phyloP scores from a whole-genome alignment of 2,888 invertebrate genomes.

The Cecidostiba fungosa region DNA sequence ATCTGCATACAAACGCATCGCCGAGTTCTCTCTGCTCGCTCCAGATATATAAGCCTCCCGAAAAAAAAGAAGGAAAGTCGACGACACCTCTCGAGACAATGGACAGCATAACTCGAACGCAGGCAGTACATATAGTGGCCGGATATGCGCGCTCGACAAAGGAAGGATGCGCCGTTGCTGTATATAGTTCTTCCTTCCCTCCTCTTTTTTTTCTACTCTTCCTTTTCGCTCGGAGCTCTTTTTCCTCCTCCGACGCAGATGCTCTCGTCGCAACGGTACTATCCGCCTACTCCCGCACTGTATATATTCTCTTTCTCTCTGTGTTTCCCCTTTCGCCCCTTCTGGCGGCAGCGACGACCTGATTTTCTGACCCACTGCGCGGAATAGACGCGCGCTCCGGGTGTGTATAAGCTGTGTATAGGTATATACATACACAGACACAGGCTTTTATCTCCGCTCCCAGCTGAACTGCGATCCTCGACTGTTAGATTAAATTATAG shows the following conservation, averaged over 20 bases:
- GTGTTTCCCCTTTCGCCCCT: not conserved
- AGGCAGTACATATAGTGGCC: no score
- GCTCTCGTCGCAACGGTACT: slow-evolving; percentile 11
- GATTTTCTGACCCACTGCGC: slow-evolving; percentile 48
- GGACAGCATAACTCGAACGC: not conserved
- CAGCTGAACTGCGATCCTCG: not conserved
- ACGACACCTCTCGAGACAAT: slow-evolving; percentile 18
- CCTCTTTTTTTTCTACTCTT: not conserved
- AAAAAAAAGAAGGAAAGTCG: not conserved
- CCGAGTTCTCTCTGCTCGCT: not conserved
- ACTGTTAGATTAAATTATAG: slow-evolving; percentile 39
- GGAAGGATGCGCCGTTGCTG: not conserved
- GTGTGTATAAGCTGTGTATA: not conserved
- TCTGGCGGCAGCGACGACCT: slow-evolving; percentile 17
- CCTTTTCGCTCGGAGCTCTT: not conserved
- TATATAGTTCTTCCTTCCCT: not conserved
- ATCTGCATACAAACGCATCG: slow-evolving; percentile 41
- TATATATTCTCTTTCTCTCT: slow-evolving; percentile 5
- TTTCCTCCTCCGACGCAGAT: not conserved
- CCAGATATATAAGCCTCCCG: not conserved
- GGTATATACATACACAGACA: not conserved
- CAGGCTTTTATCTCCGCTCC: not conserved
- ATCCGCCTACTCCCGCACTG: not conserved
- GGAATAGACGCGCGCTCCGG: not conserved
- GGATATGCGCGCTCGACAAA: not conserved